Percentiles rank a stretch among this genome's conserved stretches.
Conservation (phyloP, 1,140 invertebrate species). For the Meteorus sp. region DNA sequence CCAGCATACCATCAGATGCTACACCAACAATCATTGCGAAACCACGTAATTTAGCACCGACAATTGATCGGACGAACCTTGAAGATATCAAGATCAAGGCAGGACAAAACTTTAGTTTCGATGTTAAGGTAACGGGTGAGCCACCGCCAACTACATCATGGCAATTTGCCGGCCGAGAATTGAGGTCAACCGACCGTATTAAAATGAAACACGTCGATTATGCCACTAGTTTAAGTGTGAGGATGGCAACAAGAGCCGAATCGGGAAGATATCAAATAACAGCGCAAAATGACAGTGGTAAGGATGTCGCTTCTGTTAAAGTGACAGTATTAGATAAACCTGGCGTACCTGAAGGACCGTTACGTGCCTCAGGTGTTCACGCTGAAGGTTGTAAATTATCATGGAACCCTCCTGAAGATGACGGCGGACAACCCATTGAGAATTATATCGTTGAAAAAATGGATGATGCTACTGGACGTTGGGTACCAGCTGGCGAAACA, state of each 20-base stretch:
- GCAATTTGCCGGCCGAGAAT: constrained; percentile 74
- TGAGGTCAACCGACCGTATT: constrained; percentile 69
- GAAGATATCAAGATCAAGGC: constrained; percentile 84
- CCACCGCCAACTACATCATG: constrained; percentile 89
- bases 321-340: constrained; percentile 92
- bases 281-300: constrained; percentile 92
- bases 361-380: constrained; percentile 84
- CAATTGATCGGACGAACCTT: constrained; percentile 87
- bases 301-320: constrained; percentile 87
- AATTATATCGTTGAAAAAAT: constrained; percentile 93
- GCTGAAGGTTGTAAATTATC: constrained; percentile 82
- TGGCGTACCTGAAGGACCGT: constrained; percentile 85
- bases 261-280: constrained; percentile 89
- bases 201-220: constrained; percentile 85
- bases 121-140: constrained; percentile 85
- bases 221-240: constrained; percentile 84
- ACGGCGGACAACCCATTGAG: constrained; percentile 87
- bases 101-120: constrained; percentile 81
- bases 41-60: constrained; percentile 81
- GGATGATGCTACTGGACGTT: constrained; percentile 88
- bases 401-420: constrained; percentile 90
- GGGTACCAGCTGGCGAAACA: constrained; percentile 91
- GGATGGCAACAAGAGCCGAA: constrained; percentile 83
- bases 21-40: constrained; percentile 89
- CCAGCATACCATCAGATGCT: constrained; percentile 85